phyloP scores from a whole-genome alignment of 2,113 vertebrate genomes.

The Grantiella picta region DNA sequence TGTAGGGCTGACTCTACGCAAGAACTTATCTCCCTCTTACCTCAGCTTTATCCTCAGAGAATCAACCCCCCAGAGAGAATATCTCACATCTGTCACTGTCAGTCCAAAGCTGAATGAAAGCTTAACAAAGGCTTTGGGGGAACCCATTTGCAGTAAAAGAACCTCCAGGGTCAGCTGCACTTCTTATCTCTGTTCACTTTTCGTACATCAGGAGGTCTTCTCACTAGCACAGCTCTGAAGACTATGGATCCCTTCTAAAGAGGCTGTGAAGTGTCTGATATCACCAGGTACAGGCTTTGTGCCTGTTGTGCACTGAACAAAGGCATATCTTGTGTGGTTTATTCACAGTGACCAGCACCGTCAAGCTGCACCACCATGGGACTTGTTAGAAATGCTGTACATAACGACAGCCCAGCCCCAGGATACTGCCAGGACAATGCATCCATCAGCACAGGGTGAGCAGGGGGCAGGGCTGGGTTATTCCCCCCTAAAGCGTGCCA shows the following conservation, averaged over 20 bases:
- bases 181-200: neutral
- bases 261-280: neutral
- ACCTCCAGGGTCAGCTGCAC: neutral
- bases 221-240: neutral
- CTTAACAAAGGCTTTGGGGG: neutral
- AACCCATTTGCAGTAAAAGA: neutral
- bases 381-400: neutral
- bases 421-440: fast-evolving
- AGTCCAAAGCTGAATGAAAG: neutral
- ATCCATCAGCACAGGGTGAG: neutral
- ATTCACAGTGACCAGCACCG: neutral
- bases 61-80: neutral
- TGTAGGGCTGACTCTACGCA: neutral
- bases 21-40: neutral
- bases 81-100: neutral
- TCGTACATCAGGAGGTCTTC: neutral
- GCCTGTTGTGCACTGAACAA: neutral
- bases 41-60: neutral
- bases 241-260: neutral
- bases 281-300: neutral
- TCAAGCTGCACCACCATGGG: neutral
- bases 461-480: neutral
- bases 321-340: neutral
- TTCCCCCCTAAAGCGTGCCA: neutral
- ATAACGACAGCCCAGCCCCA: fast-evolving